Percentiles rank a stretch among this genome's conserved stretches.
Evolutionary conservation across 1,140 invertebrate species (phyloP).

Genomic region (Drosophila bipectinata): DNA sequence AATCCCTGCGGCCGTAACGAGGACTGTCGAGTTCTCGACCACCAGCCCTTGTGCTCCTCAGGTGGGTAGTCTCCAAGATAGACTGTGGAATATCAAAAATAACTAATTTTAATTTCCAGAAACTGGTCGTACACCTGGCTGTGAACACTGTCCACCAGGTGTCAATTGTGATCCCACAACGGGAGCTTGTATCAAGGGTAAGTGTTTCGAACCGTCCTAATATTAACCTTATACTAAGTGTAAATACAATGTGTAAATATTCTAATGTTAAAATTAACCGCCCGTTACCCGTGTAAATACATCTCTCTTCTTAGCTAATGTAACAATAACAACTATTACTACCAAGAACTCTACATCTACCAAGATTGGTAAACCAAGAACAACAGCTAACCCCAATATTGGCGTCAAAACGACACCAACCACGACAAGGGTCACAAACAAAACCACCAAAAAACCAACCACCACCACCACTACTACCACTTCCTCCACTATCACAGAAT

Average conservation of each 20-base stretch:
- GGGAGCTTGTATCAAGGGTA: slow-evolving; percentile 92
- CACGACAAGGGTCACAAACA: slow-evolving; percentile 47
- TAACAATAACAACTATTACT: slow-evolving; percentile 82
- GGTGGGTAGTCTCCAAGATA: slow-evolving; percentile 84
- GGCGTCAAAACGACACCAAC: slow-evolving; percentile 51
- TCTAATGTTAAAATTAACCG: slow-evolving; percentile 66
- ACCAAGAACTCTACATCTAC: slow-evolving; percentile 67
- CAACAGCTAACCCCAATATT: slow-evolving; percentile 69
- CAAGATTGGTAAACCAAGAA: slow-evolving; percentile 60
- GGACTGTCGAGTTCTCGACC: slow-evolving; percentile 90
- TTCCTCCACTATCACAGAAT: slow-evolving; percentile 61
- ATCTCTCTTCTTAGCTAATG: slow-evolving; percentile 78
- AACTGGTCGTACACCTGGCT: slow-evolving; percentile 84
- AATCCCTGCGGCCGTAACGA: slow-evolving; percentile 87
- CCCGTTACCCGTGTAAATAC: slow-evolving; percentile 82
- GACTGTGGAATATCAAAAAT: background rate
- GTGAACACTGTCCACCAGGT: slow-evolving; percentile 90
- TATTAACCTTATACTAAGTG: slow-evolving; percentile 50
- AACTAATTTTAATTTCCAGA: slow-evolving; percentile 33
- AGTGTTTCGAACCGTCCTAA: slow-evolving; percentile 32
- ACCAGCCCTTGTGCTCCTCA: slow-evolving; percentile 91
- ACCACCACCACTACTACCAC: slow-evolving; percentile 50
- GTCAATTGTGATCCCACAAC: slow-evolving; percentile 90
- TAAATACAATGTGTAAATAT: slow-evolving; percentile 74
- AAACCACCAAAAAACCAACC: slow-evolving; percentile 36